Evolutionary conservation across 2,113 vertebrate genomes (phyloP).

Genomic region (Hipposideros armiger): DNA sequence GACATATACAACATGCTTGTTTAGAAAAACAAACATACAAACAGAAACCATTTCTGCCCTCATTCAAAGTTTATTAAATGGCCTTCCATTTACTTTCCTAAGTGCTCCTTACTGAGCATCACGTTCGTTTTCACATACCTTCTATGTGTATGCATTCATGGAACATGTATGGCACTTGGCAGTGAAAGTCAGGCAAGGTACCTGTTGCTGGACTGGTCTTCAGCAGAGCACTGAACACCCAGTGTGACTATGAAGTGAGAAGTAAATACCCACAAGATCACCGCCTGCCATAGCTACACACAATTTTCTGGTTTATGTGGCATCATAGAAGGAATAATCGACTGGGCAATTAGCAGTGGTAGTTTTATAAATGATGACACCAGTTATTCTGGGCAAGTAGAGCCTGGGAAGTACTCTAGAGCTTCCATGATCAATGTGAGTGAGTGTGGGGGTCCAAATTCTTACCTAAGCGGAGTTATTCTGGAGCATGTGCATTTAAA

Average conservation of each 20-base stretch:
- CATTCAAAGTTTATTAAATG: constrained; percentile 27
- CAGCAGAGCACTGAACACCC: not conserved
- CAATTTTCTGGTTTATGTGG: not conserved
- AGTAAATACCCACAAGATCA: not conserved
- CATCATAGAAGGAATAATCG: not conserved
- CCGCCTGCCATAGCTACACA: not conserved
- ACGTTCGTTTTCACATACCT: constrained; percentile 50
- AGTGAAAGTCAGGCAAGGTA: not conserved
- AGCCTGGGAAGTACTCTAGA: not conserved
- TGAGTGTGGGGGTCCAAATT: not conserved
- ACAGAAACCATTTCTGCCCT: not conserved
- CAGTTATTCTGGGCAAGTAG: not conserved
- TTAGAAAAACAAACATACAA: not conserved
- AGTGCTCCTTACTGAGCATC: not conserved
- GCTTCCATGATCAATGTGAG: not conserved
- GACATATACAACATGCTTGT: constrained; percentile 29
- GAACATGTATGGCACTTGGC: not conserved
- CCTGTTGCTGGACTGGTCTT: not conserved
- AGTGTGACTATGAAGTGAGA: not conserved
- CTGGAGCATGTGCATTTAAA: not conserved
- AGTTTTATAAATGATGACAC: not conserved
- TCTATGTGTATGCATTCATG: not conserved
- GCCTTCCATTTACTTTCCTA: not conserved
- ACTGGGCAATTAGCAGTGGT: not conserved
- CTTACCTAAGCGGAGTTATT: not conserved